phyloP scores from a whole-genome alignment of 2,888 invertebrate genomes.

The Orgyia antiqua region DNA sequence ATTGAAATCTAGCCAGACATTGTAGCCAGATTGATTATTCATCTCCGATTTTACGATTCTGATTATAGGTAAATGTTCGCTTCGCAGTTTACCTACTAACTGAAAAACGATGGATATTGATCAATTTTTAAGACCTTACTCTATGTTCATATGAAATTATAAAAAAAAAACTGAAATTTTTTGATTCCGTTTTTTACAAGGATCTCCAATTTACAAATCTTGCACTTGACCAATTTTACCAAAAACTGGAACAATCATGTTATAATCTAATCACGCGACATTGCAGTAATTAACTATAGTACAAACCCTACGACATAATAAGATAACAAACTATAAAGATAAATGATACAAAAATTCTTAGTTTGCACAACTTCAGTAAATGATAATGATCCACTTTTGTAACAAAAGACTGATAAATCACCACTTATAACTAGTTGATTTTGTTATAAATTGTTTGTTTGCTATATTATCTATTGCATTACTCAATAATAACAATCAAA shows the following conservation, averaged over 20 bases:
- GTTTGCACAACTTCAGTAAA: slow-evolving; percentile 10
- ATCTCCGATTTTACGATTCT: no score
- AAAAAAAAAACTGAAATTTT: background rate
- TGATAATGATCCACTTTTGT: slow-evolving; percentile 22
- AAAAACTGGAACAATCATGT: slow-evolving; percentile 1
- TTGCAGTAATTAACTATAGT: slow-evolving; percentile 5
- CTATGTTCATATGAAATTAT: background rate
- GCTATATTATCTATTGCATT: no score
- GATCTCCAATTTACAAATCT: slow-evolving; percentile 3
- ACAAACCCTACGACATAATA: slow-evolving; percentile 1
- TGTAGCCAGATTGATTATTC: no score
- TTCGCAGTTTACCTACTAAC: no score
- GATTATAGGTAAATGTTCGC: no score
- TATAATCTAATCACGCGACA: slow-evolving; percentile 6
- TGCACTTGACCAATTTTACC: slow-evolving; percentile 9
- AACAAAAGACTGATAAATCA: slow-evolving; percentile 16
- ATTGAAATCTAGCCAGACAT: no score
- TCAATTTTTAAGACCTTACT: no score
- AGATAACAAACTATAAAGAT: slow-evolving; percentile 5
- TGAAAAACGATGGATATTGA: no score
- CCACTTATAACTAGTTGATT: no score
- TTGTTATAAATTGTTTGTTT: no score
- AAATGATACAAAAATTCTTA: slow-evolving; percentile 5
- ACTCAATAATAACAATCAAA: no score
- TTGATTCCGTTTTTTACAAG: background rate